phyloP scores from a whole-genome alignment of 2,888 invertebrate genomes.

The Oeneis ivallda region DNA sequence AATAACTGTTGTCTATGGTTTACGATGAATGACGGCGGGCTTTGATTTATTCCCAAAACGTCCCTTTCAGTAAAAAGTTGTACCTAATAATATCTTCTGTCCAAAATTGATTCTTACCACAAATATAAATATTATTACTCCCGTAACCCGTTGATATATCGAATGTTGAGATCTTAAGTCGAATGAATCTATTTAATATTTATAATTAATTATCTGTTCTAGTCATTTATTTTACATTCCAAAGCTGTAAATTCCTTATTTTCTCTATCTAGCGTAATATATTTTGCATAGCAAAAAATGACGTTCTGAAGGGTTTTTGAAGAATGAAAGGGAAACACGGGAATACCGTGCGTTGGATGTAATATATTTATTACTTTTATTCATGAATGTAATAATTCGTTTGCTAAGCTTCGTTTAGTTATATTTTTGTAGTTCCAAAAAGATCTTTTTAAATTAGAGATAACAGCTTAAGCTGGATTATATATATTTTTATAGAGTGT shows the following conservation, averaged over 20 bases:
- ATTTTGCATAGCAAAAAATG: constrained; percentile 81
- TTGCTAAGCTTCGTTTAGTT: constrained; percentile 58
- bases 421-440: constrained; percentile 68
- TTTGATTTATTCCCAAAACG: constrained; percentile 41
- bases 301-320: constrained; percentile 59
- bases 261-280: constrained; percentile 69
- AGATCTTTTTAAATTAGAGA: constrained; percentile 72
- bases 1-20: constrained; percentile 35
- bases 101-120: constrained; percentile 46
- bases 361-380: constrained; percentile 45
- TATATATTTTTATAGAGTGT: constrained; percentile 80
- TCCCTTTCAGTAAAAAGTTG: constrained; percentile 42
- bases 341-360: constrained; percentile 55
- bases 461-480: constrained; percentile 70
- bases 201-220: constrained; percentile 65
- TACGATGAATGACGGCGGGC: constrained; percentile 50
- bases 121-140: constrained; percentile 39
- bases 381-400: constrained; percentile 45
- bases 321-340: constrained; percentile 59
- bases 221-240: constrained; percentile 77
- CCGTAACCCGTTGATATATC: constrained; percentile 37
- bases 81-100: constrained; percentile 41
- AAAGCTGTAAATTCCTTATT: constrained; percentile 66
- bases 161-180: constrained; percentile 65
- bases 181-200: constrained; percentile 50